Conservation (phyloP, 53 echinoderm and acorn worm genomes). For the Zoroaster sp. region DNA sequence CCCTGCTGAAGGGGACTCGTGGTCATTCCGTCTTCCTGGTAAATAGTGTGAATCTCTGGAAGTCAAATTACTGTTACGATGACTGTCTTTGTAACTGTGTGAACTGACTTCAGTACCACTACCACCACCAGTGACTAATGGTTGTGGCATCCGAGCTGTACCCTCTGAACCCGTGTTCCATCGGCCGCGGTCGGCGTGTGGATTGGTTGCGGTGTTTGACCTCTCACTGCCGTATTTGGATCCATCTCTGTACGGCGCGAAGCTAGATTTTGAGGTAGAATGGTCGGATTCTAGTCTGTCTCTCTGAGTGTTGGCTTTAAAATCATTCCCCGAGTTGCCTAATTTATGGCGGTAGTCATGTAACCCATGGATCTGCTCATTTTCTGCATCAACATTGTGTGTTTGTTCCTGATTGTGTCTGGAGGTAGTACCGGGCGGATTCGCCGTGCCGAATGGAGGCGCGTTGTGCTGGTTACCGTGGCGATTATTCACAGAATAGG, state of each 20-base stretch:
- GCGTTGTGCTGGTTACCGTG: slow-evolving; percentile 25
- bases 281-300: not conserved
- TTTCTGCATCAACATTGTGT: not conserved
- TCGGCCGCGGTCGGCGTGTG: slow-evolving; percentile 51
- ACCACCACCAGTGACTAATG: slow-evolving; percentile 70
- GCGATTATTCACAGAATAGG: not conserved
- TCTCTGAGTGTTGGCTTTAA: not conserved
- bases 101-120: not conserved
- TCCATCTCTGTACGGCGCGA: slow-evolving; percentile 67
- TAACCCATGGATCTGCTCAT: not conserved
- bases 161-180: slow-evolving; percentile 46
- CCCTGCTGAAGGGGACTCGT: not conserved
- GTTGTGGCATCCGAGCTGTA: slow-evolving; percentile 57
- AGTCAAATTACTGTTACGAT: not conserved
- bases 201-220: slow-evolving; percentile 66
- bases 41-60: not conserved
- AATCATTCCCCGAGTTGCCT: not conserved
- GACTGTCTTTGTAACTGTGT: not conserved
- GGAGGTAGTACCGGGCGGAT: not conserved
- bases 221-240: slow-evolving; percentile 73
- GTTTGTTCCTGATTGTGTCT: not conserved
- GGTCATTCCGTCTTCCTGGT: not conserved
- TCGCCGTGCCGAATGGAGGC: not conserved
- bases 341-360: not conserved
- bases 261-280: slow-evolving; percentile 53